Evolutionary conservation across 1,140 invertebrate species (phyloP).

Genomic region (Venustaconcha ellipsiformis): DNA sequence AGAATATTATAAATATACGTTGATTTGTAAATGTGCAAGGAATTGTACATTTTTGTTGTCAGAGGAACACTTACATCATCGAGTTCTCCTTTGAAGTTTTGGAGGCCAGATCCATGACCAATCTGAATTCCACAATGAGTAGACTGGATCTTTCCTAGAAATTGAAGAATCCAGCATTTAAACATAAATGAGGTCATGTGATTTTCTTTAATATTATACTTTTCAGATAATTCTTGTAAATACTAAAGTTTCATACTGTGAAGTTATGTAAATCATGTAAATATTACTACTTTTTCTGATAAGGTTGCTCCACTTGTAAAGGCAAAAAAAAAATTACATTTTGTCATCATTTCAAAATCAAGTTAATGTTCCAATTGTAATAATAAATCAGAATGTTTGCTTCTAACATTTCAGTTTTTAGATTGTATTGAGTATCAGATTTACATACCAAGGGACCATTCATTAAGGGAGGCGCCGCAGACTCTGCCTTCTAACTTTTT

Average conservation of each 20-base stretch:
- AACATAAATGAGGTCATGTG: neutral
- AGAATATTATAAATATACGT: no score
- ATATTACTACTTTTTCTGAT: neutral
- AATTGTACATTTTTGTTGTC: no score
- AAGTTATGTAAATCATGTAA: neutral
- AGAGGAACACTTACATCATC: conserved; percentile 22
- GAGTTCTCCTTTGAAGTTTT: conserved; percentile 16
- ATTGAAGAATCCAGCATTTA: neutral
- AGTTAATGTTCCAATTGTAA: neutral
- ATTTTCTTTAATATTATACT: neutral
- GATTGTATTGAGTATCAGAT: neutral
- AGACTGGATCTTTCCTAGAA: conserved; percentile 15
- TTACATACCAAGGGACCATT: conserved; percentile 22
- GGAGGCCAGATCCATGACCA: conserved; percentile 13
- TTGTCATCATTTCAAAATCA: neutral
- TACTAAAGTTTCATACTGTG: neutral
- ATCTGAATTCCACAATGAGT: conserved; percentile 27
- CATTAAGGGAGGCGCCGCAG: conserved; percentile 17
- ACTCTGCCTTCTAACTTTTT: conserved; percentile 19
- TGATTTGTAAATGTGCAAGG: no score
- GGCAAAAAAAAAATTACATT: neutral
- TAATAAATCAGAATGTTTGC: neutral
- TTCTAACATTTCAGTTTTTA: neutral
- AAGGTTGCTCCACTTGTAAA: neutral
- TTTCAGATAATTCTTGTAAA: neutral